Percentiles rank a stretch among this genome's conserved stretches.
Evolutionary conservation across 2,888 invertebrate genomes (phyloP).

Genomic region (Nephrotoma flavescens): DNA sequence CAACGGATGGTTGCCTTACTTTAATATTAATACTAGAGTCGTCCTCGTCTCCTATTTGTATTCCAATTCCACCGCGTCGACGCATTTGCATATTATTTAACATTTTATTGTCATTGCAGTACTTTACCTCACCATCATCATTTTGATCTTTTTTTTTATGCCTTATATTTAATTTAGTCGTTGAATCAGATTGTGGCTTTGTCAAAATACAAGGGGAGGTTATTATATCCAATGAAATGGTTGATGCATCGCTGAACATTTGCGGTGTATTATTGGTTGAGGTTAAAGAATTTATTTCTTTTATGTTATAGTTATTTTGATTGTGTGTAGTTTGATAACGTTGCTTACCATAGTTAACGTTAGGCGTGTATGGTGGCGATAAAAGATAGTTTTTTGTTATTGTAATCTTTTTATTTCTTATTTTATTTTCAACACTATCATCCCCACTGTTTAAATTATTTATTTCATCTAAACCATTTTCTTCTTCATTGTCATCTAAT

Average conservation of each 20-base stretch:
- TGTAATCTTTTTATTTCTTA: neutral
- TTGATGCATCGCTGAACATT: conserved; percentile 27
- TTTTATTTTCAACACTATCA: conserved; percentile 3
- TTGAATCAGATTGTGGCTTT: conserved; percentile 31
- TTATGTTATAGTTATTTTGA: conserved; percentile 8
- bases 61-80: neutral
- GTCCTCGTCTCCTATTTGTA: neutral
- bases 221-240: conserved; percentile 29
- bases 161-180: conserved; percentile 21
- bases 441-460: conserved; percentile 4
- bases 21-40: neutral
- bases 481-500: conserved; percentile 8
- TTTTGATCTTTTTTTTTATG: neutral
- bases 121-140: neutral
- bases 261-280: conserved; percentile 29
- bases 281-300: conserved; percentile 15
- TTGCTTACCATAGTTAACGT: conserved; percentile 11
- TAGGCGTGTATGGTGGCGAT: conserved; percentile 31
- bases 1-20: conserved; percentile 29
- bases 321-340: conserved; percentile 7
- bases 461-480: neutral
- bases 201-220: conserved; percentile 16
- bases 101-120: neutral
- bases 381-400: conserved; percentile 14
- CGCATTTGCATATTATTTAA: neutral